Percentiles rank a stretch among this genome's conserved stretches.
phyloP scores from a whole-genome alignment of 2,113 vertebrate species.

The Chlorodrepanis virens region DNA sequence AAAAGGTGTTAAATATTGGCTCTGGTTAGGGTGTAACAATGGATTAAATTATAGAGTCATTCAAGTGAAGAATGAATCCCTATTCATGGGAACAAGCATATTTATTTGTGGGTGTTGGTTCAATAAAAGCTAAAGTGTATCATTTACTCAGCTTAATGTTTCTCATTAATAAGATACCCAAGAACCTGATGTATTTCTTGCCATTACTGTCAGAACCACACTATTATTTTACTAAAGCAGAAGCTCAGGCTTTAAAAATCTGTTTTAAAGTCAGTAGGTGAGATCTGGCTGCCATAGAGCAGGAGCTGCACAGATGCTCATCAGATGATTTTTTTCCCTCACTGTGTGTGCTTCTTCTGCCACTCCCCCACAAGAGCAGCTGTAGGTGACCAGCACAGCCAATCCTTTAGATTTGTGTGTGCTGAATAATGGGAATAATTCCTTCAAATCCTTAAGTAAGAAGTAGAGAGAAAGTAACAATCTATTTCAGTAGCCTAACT shows the following conservation, averaged over 20 bases:
- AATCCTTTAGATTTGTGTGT: background rate
- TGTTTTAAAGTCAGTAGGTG: background rate
- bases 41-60: constrained; percentile 56
- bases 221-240: background rate
- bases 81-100: constrained; percentile 26
- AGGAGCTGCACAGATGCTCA: background rate
- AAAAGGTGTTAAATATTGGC: constrained; percentile 51
- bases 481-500: background rate
- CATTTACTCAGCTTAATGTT: constrained; percentile 20
- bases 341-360: background rate
- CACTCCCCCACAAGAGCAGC: accelerated
- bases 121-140: background rate
- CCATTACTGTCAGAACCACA: background rate
- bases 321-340: accelerated
- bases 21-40: constrained; percentile 21
- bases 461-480: background rate
- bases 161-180: constrained; percentile 11
- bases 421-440: background rate
- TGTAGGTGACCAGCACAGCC: background rate
- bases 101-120: constrained; percentile 56
- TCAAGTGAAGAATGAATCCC: constrained; percentile 46
- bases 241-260: background rate
- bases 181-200: background rate
- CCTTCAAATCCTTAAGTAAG: background rate
- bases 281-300: accelerated